Evolutionary conservation across 2,888 invertebrate species (phyloP), one percentile per base, ranked within the genome.

Genomic region (Plebejus anna): DNA sequence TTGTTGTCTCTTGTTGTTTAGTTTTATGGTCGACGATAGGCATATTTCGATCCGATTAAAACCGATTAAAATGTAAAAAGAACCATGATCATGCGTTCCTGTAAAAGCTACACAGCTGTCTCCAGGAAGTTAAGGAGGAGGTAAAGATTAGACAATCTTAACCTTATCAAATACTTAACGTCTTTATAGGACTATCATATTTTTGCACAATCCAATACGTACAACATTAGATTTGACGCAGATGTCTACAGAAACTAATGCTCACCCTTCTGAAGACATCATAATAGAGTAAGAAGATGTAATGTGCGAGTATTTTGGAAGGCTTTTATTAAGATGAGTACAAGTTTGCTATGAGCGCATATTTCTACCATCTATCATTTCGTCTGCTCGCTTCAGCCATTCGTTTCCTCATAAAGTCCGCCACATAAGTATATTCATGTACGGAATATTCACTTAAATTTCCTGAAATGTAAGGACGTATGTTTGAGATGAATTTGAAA

Each of bases 401-500:
- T 51, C 73, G 55, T 55, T 73, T 16, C 55, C 73, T 51, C 73
- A 73, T 73, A 73, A 73, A 51, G 73, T 73, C 55, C 51, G 22
- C 51, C 51, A 55, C 73, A 73, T 51, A 73, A 55, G 73, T 55
- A 73, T 28, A 73, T 51, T 72, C 73, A 9, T 73, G 73, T 73
- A 55, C 55, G 73, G 7, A 73, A 73, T 73, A 73, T 73, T 73
- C 73, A 73, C 73, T 73, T 55, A 73, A 73, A 73, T 73, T 73
- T 73, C 28, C 73, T 55, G 32, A 73, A 73, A 73, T 73, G 73
- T 55, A 73, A 55, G 73, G 73, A 73, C 73, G 73, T 73, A 73
- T 55, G 32, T 73, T 55, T 55, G 73, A 73, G 73, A 73, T 73
- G 73, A 66, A 70, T 70, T 70, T 70, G 55, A 70, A 76, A 76